Conservation (phyloP, 2,797 vertebrate species). For the Sebastes baramenuke region DNA sequence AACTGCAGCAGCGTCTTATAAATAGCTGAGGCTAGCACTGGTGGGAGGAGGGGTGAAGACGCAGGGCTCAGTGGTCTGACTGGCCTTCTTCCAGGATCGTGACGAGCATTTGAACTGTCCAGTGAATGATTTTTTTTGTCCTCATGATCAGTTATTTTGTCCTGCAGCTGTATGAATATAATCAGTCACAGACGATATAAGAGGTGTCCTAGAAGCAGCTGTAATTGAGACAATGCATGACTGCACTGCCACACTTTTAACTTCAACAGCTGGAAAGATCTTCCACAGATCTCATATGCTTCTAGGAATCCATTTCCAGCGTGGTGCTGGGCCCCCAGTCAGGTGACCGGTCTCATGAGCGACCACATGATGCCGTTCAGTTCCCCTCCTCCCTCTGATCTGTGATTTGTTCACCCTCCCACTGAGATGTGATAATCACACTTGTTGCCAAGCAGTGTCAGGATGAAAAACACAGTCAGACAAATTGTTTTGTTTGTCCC, state of each 20-base stretch:
- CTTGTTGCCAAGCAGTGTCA: neutral
- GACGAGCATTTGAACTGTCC: neutral
- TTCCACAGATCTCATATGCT: neutral
- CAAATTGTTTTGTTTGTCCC: neutral
- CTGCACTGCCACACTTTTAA: neutral
- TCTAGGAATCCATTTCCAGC: conserved; percentile 6
- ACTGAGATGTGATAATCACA: neutral
- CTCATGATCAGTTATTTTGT: neutral
- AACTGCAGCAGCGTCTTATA: neutral
- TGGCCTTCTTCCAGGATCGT: conserved; percentile 7
- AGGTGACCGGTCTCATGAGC: conserved; percentile 55
- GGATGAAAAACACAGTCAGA: neutral
- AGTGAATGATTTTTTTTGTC: neutral
- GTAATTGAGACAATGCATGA: neutral
- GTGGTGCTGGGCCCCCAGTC: neutral
- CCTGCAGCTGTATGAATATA: neutral
- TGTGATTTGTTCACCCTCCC: neutral
- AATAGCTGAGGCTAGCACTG: neutral
- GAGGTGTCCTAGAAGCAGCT: neutral
- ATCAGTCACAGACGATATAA: neutral
- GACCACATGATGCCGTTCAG: conserved; percentile 47
- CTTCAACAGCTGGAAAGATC: neutral
- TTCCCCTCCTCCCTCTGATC: conserved; percentile 2
- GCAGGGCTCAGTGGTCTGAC: neutral
- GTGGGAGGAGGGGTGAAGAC: neutral